These are phyloP conservation scores for Dunckerocampus dactyliophorus DNA, from an alignment of 2,113 vertebrate species.

Conservation along the genomic window DNA sequence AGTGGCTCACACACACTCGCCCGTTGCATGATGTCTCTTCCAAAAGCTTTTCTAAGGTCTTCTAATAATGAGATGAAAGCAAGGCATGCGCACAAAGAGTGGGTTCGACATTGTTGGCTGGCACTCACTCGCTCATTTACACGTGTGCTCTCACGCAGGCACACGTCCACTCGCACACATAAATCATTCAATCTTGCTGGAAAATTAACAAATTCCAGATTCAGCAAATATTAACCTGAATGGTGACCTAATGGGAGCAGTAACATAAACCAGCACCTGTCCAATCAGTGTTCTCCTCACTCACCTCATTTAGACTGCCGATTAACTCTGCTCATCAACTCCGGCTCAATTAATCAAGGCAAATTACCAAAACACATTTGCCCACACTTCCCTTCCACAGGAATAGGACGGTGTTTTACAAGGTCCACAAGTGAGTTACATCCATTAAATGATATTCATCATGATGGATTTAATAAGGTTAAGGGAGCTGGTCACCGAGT, in stretches of 20 bases:
- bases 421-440: conserved; percentile 30
- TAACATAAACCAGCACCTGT: conserved; percentile 24
- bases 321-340: conserved; percentile 59
- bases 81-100: conserved; percentile 11
- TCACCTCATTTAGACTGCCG: conserved; percentile 53
- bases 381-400: conserved; percentile 45
- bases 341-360: conserved; percentile 58
- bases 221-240: conserved; percentile 34
- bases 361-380: conserved; percentile 62
- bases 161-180: background rate
- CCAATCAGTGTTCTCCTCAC: conserved; percentile 28
- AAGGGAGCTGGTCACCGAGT: conserved; percentile 20
- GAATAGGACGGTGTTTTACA: conserved; percentile 45
- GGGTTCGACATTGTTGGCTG: conserved; percentile 13
- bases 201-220: conserved; percentile 3
- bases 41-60: conserved; percentile 40
- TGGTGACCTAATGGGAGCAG: conserved; percentile 22
- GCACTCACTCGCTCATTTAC: background rate
- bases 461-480: conserved; percentile 50
- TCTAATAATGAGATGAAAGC: conserved; percentile 41
- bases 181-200: background rate
- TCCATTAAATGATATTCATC: conserved; percentile 45
- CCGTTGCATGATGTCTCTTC: conserved; percentile 35
- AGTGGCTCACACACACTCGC: conserved; percentile 37
- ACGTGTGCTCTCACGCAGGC: background rate